Conservation (phyloP, 2,888 invertebrate genomes). For the Litoditis marina region DNA sequence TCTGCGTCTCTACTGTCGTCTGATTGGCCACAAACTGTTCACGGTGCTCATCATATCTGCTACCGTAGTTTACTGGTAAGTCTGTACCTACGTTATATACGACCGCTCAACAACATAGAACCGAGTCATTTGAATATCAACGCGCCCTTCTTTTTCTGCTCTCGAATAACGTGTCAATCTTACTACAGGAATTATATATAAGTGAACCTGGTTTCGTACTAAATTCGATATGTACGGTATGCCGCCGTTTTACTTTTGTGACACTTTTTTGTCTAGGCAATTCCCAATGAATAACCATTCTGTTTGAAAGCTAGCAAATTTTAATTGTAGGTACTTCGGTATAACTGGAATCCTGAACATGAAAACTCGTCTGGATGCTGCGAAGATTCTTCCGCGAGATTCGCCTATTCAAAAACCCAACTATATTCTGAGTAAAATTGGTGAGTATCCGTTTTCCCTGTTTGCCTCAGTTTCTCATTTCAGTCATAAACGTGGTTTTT, state of each 20-base stretch:
- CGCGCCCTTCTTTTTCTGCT: too few species aligned
- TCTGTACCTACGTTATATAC: not conserved
- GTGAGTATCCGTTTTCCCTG: constrained; percentile 21
- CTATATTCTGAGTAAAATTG: constrained; percentile 44
- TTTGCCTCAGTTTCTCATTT: not conserved
- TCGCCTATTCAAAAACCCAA: constrained; percentile 58
- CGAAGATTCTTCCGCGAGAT: constrained; percentile 56
- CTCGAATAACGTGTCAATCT: too few species aligned
- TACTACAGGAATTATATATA: too few species aligned
- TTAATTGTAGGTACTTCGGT: constrained; percentile 19
- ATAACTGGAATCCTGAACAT: constrained; percentile 39
- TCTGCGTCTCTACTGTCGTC: constrained; percentile 42
- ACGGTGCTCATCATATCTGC: constrained; percentile 31
- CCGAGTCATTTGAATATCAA: too few species aligned
- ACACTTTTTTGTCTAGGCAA: too few species aligned
- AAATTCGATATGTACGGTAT: too few species aligned
- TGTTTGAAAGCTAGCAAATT: not conserved
- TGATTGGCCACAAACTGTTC: constrained; percentile 42
- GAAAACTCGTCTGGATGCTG: constrained; percentile 51
- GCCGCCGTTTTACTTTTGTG: too few species aligned
- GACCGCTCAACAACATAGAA: too few species aligned
- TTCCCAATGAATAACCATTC: too few species aligned
- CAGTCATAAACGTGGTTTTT: too few species aligned
- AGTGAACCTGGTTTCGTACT: too few species aligned
- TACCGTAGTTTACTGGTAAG: constrained; percentile 48